Evolutionary conservation across 2,888 invertebrate species (phyloP).

Genomic region (Parnassius smintheus): DNA sequence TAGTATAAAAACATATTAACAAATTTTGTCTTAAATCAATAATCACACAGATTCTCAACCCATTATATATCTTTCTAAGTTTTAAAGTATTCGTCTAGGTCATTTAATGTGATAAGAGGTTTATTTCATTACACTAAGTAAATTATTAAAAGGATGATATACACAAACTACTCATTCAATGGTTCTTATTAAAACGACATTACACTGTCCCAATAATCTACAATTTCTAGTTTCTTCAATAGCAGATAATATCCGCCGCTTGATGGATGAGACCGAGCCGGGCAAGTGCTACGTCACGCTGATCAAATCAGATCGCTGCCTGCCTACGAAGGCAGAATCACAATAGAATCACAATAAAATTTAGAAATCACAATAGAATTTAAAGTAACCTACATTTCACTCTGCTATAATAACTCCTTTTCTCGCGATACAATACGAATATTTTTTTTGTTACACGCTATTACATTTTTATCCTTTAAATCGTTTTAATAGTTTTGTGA

Average conservation of each 20-base stretch:
- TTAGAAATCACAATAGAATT: conserved; percentile 20
- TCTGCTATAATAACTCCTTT: conserved; percentile 25
- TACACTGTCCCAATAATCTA: conserved; percentile 20
- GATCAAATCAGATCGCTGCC: conserved; percentile 50
- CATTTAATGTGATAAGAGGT: too few species aligned
- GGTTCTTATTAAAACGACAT: conserved; percentile 11
- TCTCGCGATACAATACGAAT: conserved; percentile 26
- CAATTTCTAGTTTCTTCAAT: conserved; percentile 39
- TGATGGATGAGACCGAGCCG: conserved; percentile 51
- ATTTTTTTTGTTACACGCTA: conserved; percentile 14
- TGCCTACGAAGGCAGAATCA: conserved; percentile 23
- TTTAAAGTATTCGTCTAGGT: too few species aligned
- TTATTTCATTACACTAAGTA: too few species aligned
- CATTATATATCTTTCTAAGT: too few species aligned
- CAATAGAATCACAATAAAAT: too few species aligned
- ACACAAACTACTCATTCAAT: conserved; percentile 17
- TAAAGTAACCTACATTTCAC: conserved; percentile 25
- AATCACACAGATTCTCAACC: too few species aligned
- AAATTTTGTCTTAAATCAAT: too few species aligned
- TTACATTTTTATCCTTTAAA: conserved; percentile 9
- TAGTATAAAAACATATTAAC: too few species aligned
- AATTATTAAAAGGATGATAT: neutral
- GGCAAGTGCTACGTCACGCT: conserved; percentile 51
- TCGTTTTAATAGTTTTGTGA: conserved; percentile 7
- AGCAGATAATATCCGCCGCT: conserved; percentile 35